Conservation (phyloP, 2,797 vertebrate species). For the Crenuchus spilurus region DNA sequence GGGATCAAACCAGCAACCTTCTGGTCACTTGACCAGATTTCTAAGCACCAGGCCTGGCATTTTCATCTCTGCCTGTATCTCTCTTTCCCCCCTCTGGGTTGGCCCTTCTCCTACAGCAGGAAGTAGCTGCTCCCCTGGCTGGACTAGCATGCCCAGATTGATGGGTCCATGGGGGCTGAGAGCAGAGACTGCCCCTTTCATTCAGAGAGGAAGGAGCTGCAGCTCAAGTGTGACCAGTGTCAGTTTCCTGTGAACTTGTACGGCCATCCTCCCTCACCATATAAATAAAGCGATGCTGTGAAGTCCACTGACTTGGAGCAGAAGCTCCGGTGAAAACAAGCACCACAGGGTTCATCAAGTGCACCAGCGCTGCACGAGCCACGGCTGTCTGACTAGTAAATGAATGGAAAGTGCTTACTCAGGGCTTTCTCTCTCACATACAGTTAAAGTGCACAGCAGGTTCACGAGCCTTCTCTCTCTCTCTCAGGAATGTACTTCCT, state of each 20-base stretch:
- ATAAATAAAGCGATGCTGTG: constrained; percentile 39
- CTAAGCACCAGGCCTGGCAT: neutral
- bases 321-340: constrained; percentile 4
- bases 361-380: constrained; percentile 33
- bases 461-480: constrained; percentile 60
- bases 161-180: constrained; percentile 54
- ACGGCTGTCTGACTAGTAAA: constrained; percentile 39
- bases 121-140: constrained; percentile 42
- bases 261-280: constrained; percentile 37
- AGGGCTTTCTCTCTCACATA: constrained; percentile 29
- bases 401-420: constrained; percentile 53
- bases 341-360: constrained; percentile 43
- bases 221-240: constrained; percentile 54
- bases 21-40: too few relatives aligned
- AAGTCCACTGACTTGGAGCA: neutral
- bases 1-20: too few relatives aligned
- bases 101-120: constrained; percentile 48
- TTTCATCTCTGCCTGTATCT: neutral
- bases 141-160: constrained; percentile 35
- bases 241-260: constrained; percentile 53
- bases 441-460: constrained; percentile 59
- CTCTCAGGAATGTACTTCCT: constrained; percentile 68
- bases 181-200: constrained; percentile 54
- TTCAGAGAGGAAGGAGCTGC: constrained; percentile 47
- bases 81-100: constrained; percentile 12